A percentile compares a stretch with the other conserved stretches of the same genome.
Evolutionary conservation across 2,113 vertebrate species (phyloP).

Genomic region (Atractosteus spatula): DNA sequence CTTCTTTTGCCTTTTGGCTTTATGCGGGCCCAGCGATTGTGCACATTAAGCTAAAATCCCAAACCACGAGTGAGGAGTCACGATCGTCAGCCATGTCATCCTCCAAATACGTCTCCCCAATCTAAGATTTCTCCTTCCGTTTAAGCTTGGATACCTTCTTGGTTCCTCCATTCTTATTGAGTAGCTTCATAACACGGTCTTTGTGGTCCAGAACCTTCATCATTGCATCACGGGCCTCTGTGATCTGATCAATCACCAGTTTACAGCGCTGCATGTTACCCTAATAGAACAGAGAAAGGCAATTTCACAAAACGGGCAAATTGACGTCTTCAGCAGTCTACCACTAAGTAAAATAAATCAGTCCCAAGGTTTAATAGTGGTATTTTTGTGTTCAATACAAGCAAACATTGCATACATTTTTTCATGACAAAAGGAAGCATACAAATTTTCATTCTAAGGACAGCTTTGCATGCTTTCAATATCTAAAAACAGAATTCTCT

Average conservation of each 20-base stretch:
- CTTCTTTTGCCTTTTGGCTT: no score
- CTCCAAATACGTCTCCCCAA: neutral
- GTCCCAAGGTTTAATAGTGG: no score
- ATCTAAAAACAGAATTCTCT: neutral
- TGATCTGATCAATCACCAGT: constrained; percentile 99
- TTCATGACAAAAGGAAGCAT: no score
- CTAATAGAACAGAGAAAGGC: constrained; percentile 55
- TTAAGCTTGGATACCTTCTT: constrained; percentile 97
- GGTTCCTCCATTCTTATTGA: constrained; percentile 92
- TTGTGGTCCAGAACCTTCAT: constrained; percentile 98
- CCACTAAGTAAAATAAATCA: neutral
- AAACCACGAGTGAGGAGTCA: no score
- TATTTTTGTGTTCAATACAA: no score
- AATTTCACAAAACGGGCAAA: constrained; percentile 33
- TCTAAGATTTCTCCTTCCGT: constrained; percentile 88
- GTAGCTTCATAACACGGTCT: constrained; percentile 93
- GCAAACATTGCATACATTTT: no score
- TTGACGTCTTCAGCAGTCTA: neutral
- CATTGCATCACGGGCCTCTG: constrained; percentile 96
- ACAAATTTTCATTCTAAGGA: neutral
- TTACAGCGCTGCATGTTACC: constrained; percentile 99
- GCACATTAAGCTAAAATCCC: no score
- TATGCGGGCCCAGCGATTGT: no score
- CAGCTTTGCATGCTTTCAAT: neutral
- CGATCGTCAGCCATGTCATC: no score